Evolutionary conservation across 2,113 vertebrate genomes (phyloP).

Genomic region (Phainopepla nitens): DNA sequence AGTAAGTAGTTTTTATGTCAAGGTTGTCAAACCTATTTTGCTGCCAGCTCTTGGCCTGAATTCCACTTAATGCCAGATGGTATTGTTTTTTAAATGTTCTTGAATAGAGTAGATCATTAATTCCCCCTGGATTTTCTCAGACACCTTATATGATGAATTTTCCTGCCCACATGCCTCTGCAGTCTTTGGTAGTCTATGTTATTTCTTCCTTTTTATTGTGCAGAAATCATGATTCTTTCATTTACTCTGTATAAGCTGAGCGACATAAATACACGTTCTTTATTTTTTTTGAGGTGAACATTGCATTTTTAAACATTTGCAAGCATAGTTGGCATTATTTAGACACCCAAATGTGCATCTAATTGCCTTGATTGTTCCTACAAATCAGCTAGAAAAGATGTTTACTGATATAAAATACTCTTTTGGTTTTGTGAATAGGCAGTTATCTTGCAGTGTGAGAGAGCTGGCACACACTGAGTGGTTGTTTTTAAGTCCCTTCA

Average conservation of each 20-base stretch:
- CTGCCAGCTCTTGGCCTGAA: conserved; percentile 42
- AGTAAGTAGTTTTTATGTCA: conserved; percentile 54
- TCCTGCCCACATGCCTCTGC: not conserved
- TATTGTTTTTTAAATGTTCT: conserved; percentile 55
- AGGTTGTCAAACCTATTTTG: conserved; percentile 43
- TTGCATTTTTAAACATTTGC: not conserved
- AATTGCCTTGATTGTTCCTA: not conserved
- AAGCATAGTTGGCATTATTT: not conserved
- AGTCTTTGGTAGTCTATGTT: not conserved
- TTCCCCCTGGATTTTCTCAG: conserved; percentile 11
- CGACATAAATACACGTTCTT: not conserved
- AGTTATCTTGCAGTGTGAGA: not conserved
- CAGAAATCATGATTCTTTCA: not conserved
- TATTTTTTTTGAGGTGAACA: not conserved
- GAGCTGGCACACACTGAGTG: not conserved
- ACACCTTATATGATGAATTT: not conserved
- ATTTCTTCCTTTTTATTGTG: not conserved
- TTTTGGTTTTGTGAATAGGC: not conserved
- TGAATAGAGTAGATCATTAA: conserved; percentile 38
- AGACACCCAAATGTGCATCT: not conserved
- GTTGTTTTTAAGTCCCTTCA: not conserved
- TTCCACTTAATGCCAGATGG: conserved; percentile 60
- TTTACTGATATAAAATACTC: not conserved
- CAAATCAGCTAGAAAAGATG: not conserved
- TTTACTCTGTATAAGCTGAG: not conserved